Conservation (phyloP, 2,797 vertebrate species). For the Pseudocheirus occidentalis region DNA sequence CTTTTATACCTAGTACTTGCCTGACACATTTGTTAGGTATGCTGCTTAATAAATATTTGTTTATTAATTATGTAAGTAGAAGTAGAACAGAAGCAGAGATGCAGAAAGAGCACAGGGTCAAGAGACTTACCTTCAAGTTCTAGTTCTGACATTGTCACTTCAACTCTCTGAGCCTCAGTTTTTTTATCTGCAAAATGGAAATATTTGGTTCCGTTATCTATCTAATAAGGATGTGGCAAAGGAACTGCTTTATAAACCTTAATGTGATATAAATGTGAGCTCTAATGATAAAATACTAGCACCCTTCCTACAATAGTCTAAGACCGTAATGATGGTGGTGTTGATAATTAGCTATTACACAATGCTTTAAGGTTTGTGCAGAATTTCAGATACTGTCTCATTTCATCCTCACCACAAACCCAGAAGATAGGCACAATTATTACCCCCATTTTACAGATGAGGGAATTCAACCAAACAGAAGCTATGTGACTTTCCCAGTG, state of each 20-base stretch:
- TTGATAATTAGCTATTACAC: not conserved
- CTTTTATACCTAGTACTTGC: not conserved
- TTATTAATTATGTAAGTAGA: not conserved
- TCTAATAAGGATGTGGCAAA: not conserved
- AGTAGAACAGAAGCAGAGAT: not conserved
- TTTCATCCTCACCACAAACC: not conserved
- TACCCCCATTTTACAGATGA: not conserved
- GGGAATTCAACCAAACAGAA: not conserved
- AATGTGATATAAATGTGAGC: not conserved
- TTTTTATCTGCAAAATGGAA: not conserved
- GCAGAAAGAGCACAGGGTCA: not conserved
- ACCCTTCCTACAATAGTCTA: not conserved
- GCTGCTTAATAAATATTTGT: constrained; percentile 1
- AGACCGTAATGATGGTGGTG: not conserved
- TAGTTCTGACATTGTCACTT: not conserved
- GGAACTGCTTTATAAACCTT: not conserved
- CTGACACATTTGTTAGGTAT: not conserved
- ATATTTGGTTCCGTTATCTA: not conserved
- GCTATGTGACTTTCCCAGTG: not conserved
- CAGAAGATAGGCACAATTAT: not conserved
- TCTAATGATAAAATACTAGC: not conserved
- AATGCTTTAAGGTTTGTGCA: not conserved
- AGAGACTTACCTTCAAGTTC: constrained; percentile 1
- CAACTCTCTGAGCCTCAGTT: not conserved
- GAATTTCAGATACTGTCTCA: not conserved